Evolutionary conservation across 2,888 invertebrate species (phyloP).

Genomic region (Heliconius cydno): DNA sequence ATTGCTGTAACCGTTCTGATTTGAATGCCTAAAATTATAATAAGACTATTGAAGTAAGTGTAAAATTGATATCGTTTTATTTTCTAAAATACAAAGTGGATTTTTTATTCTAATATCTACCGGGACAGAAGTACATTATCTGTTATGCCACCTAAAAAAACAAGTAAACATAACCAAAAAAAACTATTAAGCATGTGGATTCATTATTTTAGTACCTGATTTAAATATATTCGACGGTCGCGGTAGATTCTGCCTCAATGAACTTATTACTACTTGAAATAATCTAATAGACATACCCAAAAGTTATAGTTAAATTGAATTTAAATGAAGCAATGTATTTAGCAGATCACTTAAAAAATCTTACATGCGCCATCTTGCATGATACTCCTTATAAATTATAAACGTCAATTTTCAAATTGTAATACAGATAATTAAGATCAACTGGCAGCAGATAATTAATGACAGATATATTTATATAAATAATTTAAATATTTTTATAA

Average conservation of each 20-base stretch:
- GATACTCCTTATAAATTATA: not conserved
- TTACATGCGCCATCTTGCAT: not conserved
- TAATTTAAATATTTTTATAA: not conserved
- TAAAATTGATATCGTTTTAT: not conserved
- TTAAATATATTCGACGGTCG: slow-evolving; percentile 56
- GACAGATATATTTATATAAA: not conserved
- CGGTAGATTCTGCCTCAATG: slow-evolving; percentile 66
- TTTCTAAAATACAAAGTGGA: not conserved
- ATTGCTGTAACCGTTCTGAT: slow-evolving; percentile 56
- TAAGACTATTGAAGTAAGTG: not conserved
- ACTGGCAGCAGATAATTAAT: not conserved
- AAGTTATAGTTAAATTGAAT: slow-evolving; percentile 4
- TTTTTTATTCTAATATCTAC: slow-evolving; percentile 12
- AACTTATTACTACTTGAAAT: slow-evolving; percentile 67
- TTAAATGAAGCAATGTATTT: not conserved
- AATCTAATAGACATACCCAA: slow-evolving; percentile 76
- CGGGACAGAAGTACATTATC: slow-evolving; percentile 9
- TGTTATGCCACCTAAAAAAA: not conserved
- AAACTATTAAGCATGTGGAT: slow-evolving; percentile 45
- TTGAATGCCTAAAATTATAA: slow-evolving; percentile 52
- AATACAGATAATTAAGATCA: not conserved
- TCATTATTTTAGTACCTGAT: slow-evolving; percentile 64
- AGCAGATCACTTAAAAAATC: not conserved
- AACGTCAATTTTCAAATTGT: not conserved
- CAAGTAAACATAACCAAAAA: slow-evolving; percentile 18